A percentile compares a stretch with the other conserved stretches of the same genome.
phyloP scores from a whole-genome alignment of 2,888 invertebrate species.

The Lithosia quadra region DNA sequence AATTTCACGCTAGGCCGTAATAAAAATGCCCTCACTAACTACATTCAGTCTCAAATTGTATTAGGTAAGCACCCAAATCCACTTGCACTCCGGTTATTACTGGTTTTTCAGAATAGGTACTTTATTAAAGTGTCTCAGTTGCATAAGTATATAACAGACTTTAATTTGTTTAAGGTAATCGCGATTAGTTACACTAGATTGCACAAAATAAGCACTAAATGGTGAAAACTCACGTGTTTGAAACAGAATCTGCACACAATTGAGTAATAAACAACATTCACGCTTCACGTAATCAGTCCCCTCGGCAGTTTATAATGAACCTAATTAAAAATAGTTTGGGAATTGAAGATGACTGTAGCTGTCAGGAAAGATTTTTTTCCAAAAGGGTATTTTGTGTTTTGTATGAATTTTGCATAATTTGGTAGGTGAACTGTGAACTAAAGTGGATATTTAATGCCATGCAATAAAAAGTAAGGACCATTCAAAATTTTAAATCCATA shows the following conservation, averaged over 20 bases:
- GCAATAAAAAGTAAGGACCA: background rate
- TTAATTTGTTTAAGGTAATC: too few species aligned
- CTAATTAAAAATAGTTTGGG: background rate
- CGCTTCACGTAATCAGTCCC: background rate
- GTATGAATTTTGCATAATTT: background rate
- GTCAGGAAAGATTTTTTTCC: background rate
- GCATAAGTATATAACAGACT: background rate
- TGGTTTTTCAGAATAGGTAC: background rate
- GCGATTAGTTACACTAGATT: background rate
- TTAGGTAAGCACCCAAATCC: background rate
- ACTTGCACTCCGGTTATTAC: background rate
- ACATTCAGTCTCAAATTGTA: background rate
- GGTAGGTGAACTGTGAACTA: too few species aligned
- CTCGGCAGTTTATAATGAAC: background rate
- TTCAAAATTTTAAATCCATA: background rate
- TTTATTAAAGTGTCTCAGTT: background rate
- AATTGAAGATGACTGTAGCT: background rate
- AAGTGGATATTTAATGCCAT: too few species aligned
- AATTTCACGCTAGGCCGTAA: background rate
- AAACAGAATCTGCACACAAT: background rate
- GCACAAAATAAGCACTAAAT: background rate
- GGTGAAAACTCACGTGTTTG: background rate
- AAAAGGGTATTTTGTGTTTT: background rate
- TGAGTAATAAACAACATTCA: background rate
- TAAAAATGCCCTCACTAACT: background rate